Percentiles rank a stretch among this genome's conserved stretches.
Evolutionary conservation across 2,113 vertebrate genomes (phyloP).

Genomic region (Amia ocellicauda): DNA sequence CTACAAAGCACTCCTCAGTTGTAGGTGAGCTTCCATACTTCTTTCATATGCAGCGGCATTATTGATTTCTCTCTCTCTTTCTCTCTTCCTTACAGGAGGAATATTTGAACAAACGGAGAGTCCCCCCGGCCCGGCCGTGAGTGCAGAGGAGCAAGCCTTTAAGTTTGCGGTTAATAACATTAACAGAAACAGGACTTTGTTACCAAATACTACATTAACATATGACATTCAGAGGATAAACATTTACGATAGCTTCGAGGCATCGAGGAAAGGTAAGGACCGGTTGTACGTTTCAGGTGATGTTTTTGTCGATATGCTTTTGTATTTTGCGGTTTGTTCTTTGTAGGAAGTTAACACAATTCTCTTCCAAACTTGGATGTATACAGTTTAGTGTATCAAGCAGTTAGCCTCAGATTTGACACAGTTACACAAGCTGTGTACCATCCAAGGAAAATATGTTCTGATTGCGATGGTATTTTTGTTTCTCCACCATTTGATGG

Average conservation of each 20-base stretch:
- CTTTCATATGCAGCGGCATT: constrained; percentile 10
- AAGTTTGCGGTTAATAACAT: constrained; percentile 97
- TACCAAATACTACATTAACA: constrained; percentile 96
- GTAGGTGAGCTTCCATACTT: constrained; percentile 11
- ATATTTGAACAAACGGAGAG: constrained; percentile 95
- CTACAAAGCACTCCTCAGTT: too few species aligned
- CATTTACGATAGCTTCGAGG: constrained; percentile 98
- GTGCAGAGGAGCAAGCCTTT: constrained; percentile 93
- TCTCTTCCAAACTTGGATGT: too few species aligned
- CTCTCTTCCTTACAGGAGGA: constrained; percentile 74
- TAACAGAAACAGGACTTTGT: constrained; percentile 92
- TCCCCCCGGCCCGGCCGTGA: constrained; percentile 83
- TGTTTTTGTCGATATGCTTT: too few species aligned
- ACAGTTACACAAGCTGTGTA: too few species aligned
- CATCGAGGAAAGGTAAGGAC: constrained; percentile 92
- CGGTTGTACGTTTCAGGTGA: constrained; percentile 9
- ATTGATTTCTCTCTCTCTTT: constrained; percentile 19
- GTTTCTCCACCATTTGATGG: too few species aligned
- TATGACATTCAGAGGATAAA: constrained; percentile 99
- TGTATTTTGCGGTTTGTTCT: too few species aligned
- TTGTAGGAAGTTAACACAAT: too few species aligned
- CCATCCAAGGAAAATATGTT: too few species aligned
- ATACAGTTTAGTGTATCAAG: too few species aligned
- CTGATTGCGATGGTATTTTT: too few species aligned
- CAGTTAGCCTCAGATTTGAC: too few species aligned